Evolutionary conservation across 1,140 invertebrate species (phyloP), one percentile per base, ranked within the genome.

Genomic region (Prorops nasuta): DNA sequence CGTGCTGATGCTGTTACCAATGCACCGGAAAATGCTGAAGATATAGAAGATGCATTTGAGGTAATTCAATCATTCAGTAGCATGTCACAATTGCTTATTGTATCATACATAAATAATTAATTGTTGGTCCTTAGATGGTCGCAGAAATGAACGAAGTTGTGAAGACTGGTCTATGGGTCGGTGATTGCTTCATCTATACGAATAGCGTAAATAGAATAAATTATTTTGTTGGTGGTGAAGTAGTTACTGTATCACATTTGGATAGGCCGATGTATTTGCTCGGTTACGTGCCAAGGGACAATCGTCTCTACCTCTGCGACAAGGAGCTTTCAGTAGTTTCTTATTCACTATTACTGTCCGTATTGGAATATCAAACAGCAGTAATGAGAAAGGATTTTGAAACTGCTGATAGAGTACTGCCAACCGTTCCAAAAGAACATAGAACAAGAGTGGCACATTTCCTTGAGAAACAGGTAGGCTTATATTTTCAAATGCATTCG

Each of bases 171-270:
- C 72, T 98, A 9, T 99, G 98, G 98, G 91, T 99, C 28, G 97
- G 97, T 3, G 96, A 99, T 74, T 99, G 97, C 72, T 99, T 99
- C 72, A 98, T 99, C 51, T 99, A 99, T 77, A 99, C 97, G 0
- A 99, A 98, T 75, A 87, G 90, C 43, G 88, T 98, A 1, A 98
- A 99, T 77, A 83, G 97, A 45, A 87, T 99, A 12, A 98, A 98
- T 75, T 99, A 99, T 69, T 99, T 96, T 73, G 96, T 99, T 16
- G 98, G 98, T 18, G 97, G 97, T 18, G 96, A 99, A 80, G 91
- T 99, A 36, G 96, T 99, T 1, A 99, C 96, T 1, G 88, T 99
- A 28, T 94, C 96, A 4, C 97, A 99, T 79, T 81, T 98, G 35
- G 97, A 99, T 73, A 86, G 94, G 64, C 87, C 87, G 12, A 86